Conservation (phyloP, 2,797 vertebrate genomes). For the Muraenolepis orangiensis region DNA sequence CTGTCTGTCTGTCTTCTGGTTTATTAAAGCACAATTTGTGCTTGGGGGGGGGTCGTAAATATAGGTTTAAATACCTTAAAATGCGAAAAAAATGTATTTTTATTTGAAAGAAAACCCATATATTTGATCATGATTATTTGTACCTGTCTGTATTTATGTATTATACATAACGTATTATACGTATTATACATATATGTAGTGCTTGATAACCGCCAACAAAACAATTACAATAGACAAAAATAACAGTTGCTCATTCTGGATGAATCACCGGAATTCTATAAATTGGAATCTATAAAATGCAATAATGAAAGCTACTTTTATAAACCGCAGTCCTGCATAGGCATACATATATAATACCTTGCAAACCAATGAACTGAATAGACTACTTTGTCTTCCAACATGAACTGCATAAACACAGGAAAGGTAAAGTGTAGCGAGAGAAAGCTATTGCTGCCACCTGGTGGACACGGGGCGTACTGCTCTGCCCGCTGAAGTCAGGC, state of each 20-base stretch:
- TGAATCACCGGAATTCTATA: neutral
- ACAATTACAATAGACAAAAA: neutral
- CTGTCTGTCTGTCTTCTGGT: too few relatives aligned
- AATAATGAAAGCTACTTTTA: neutral
- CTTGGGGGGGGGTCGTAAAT: neutral
- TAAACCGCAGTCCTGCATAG: neutral
- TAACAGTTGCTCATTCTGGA: too few relatives aligned
- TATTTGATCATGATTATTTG: too few relatives aligned
- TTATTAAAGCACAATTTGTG: neutral
- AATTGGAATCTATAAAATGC: neutral
- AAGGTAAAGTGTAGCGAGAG: neutral
- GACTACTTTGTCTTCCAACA: neutral
- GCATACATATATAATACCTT: too few relatives aligned
- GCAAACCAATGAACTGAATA: neutral
- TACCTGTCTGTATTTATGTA: too few relatives aligned
- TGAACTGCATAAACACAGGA: neutral
- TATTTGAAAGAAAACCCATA: too few relatives aligned
- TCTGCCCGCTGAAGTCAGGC: neutral
- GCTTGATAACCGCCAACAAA: too few relatives aligned
- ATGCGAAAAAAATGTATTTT: neutral
- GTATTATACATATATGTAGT: too few relatives aligned
- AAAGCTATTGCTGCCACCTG: neutral
- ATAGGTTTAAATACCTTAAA: neutral
- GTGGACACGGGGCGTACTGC: neutral
- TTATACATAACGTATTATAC: too few relatives aligned